These are phyloP conservation scores for Dendrophyllia cribrosa DNA, from an alignment of 64 coral and sea anemone genomes.

Conservation along the genomic window DNA sequence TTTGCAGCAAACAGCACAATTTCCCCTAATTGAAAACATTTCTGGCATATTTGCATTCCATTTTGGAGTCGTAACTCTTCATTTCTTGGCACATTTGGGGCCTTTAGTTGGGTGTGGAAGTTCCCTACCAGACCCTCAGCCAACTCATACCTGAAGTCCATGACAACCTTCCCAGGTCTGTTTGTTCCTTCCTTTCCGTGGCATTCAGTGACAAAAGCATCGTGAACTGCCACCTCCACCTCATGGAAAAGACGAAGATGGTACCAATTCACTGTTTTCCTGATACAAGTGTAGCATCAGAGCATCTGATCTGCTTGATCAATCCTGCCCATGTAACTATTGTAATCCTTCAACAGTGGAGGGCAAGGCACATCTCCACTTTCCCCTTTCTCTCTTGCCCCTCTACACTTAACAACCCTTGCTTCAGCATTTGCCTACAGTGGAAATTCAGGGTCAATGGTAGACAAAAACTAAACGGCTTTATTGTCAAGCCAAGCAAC, in stretches of 20 bases:
- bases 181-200: conserved; percentile 45
- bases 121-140: conserved; percentile 60
- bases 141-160: conserved; percentile 71
- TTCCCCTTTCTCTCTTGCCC: conserved; percentile 40
- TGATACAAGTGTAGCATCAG: conserved; percentile 55
- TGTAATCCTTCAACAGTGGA: conserved; percentile 61
- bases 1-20: conserved; percentile 67
- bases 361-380: conserved; percentile 53
- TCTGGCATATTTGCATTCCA: conserved; percentile 57
- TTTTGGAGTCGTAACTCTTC: conserved; percentile 55
- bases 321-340: conserved; percentile 54
- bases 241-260: conserved; percentile 50
- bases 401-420: conserved; percentile 31
- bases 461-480: conserved; percentile 60
- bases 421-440: neutral
- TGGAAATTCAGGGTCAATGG: conserved; percentile 52
- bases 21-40: conserved; percentile 34
- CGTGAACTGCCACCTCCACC: conserved; percentile 54
- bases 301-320: conserved; percentile 63
- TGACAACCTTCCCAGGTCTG: conserved; percentile 18
- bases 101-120: conserved; percentile 1
- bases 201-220: conserved; percentile 70
- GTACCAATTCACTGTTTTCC: conserved; percentile 64
- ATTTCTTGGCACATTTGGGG: conserved; percentile 50
- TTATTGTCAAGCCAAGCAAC: conserved; percentile 66